Conservation (phyloP, 2,888 invertebrate genomes). For the Diloba caeruleocephala region DNA sequence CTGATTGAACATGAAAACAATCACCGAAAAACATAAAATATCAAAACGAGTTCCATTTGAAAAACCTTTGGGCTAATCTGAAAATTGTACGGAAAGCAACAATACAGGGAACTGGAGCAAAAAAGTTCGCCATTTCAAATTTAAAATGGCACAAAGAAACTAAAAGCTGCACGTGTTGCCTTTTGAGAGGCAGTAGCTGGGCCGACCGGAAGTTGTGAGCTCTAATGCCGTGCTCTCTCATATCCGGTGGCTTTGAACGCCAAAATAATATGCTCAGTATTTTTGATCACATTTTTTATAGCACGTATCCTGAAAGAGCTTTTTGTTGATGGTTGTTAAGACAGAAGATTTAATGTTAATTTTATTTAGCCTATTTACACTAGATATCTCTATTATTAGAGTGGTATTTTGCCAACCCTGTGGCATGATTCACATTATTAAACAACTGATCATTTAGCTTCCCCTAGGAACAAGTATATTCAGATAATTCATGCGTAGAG, state of each 20-base stretch:
- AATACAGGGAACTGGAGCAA: slow-evolving; percentile 16
- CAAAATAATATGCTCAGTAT: slow-evolving; percentile 60
- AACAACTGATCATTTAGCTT: too few species aligned
- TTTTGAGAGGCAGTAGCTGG: slow-evolving; percentile 63
- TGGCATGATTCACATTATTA: too few species aligned
- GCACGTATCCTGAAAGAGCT: slow-evolving; percentile 10
- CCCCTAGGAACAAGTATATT: too few species aligned
- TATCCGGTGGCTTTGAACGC: slow-evolving; percentile 67
- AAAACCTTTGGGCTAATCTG: slow-evolving; percentile 13
- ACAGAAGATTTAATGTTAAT: neutral
- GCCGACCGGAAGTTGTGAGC: slow-evolving; percentile 64
- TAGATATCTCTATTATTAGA: too few species aligned
- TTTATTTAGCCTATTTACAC: too few species aligned
- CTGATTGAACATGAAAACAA: too few species aligned
- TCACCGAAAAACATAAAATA: neutral
- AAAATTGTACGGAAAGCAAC: slow-evolving; percentile 20
- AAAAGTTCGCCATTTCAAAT: slow-evolving; percentile 57
- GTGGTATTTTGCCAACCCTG: too few species aligned
- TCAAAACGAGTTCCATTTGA: neutral
- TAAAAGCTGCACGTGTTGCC: slow-evolving; percentile 71
- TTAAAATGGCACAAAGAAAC: slow-evolving; percentile 69
- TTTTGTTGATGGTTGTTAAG: slow-evolving; percentile 4
- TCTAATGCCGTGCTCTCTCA: slow-evolving; percentile 68
- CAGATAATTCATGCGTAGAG: too few species aligned
- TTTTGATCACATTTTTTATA: slow-evolving; percentile 55